Evolutionary conservation across 2,888 invertebrate species (phyloP).

Genomic region (Cylloceria caligata): DNA sequence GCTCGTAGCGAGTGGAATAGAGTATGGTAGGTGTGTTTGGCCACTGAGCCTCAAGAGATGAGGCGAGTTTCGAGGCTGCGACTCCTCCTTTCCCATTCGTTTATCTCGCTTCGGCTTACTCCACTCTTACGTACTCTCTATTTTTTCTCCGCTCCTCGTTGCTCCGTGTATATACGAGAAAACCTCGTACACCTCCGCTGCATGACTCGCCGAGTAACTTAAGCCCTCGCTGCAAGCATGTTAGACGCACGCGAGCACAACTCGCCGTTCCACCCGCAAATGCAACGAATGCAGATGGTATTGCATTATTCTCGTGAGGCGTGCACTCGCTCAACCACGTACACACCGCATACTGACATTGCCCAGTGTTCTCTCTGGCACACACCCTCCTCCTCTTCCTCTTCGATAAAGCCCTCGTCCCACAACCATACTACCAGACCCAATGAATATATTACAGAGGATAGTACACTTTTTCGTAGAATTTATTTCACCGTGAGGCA

Average conservation of each 20-base stretch:
- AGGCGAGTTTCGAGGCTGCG: conserved; percentile 59
- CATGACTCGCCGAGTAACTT: conserved; percentile 37
- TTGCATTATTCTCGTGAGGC: conserved; percentile 69
- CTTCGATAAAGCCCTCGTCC: conserved; percentile 17
- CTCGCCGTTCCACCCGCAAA: conserved; percentile 32
- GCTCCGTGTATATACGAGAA: neutral
- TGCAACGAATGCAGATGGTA: conserved; percentile 67
- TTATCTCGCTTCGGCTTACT: conserved; percentile 17
- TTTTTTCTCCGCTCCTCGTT: conserved; percentile 12
- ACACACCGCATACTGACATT: neutral
- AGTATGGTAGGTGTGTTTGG: conserved; percentile 52
- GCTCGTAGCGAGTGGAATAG: conserved; percentile 6
- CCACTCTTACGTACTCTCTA: conserved; percentile 7
- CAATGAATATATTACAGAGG: conserved; percentile 48
- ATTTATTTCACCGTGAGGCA: conserved; percentile 17
- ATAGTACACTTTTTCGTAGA: neutral
- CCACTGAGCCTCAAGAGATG: conserved; percentile 53
- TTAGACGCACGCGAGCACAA: conserved; percentile 23
- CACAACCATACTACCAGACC: neutral
- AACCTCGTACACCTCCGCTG: conserved; percentile 4
- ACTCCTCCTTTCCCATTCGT: conserved; percentile 63
- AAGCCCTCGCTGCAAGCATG: conserved; percentile 7
- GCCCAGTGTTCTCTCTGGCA: neutral
- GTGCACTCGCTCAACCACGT: conserved; percentile 49
- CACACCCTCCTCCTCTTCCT: conserved; percentile 63